Evolutionary conservation across 2,888 invertebrate genomes (phyloP).

Genomic region (Julus scandinavius): DNA sequence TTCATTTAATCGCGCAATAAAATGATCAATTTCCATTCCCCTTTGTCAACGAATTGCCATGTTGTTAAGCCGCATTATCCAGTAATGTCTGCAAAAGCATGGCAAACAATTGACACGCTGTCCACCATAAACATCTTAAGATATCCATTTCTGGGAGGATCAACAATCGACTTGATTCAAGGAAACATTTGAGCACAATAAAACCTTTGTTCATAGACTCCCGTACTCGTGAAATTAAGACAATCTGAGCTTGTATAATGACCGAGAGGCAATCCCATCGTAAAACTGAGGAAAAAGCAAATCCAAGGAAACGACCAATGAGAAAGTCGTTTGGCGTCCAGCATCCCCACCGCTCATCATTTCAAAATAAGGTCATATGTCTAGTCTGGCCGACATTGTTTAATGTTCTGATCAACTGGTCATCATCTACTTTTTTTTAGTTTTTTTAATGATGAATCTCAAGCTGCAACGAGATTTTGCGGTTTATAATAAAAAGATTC

Average conservation of each 20-base stretch:
- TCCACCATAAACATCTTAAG: conserved; percentile 6
- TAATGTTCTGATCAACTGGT: neutral
- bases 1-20: neutral
- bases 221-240: conserved; percentile 19
- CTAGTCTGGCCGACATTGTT: neutral
- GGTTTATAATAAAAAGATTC: neutral
- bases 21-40: neutral
- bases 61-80: conserved; percentile 15
- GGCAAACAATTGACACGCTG: conserved; percentile 24
- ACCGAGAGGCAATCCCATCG: neutral
- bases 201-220: conserved; percentile 39
- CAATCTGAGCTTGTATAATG: conserved; percentile 24
- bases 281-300: conserved; percentile 8
- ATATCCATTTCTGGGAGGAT: neutral
- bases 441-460: neutral
- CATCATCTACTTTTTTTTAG: neutral
- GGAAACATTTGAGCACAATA: neutral
- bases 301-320: conserved; percentile 24
- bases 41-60: neutral
- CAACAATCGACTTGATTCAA: conserved; percentile 8
- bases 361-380: neutral
- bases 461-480: conserved; percentile 2
- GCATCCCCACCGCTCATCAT: neutral
- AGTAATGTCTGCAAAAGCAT: neutral
- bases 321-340: neutral